A percentile compares a stretch with the other conserved stretches of the same genome.
Evolutionary conservation across 2,113 vertebrate genomes (phyloP).

Genomic region (Triplophysa rosa): DNA sequence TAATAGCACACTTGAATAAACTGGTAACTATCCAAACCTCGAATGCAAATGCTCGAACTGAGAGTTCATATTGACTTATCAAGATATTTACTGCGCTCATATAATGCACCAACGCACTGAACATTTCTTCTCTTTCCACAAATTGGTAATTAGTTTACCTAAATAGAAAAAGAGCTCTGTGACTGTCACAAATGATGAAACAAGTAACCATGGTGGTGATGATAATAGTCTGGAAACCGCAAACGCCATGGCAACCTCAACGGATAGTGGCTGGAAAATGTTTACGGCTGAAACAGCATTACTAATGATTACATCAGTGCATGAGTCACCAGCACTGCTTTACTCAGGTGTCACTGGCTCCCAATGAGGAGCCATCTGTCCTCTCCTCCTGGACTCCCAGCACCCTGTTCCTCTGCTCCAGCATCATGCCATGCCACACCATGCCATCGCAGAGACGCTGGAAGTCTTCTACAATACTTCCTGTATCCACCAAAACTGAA

Average conservation of each 20-base stretch:
- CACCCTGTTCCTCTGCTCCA: conserved; percentile 56
- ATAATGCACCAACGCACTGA: background rate
- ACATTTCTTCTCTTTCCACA: conserved; percentile 6
- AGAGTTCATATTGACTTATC: background rate
- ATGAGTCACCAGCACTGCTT: conserved; percentile 69
- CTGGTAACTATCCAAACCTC: background rate
- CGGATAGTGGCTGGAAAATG: conserved; percentile 52
- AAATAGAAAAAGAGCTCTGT: conserved; percentile 59
- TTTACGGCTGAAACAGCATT: conserved; percentile 63
- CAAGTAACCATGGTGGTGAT: conserved; percentile 58
- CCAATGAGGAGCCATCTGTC: conserved; percentile 71
- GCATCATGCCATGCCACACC: conserved; percentile 31
- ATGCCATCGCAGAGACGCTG: conserved; percentile 3
- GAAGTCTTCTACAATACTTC: conserved; percentile 8
- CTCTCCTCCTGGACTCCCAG: conserved; percentile 56
- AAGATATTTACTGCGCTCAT: background rate
- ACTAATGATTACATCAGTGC: conserved; percentile 63
- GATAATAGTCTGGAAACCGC: conserved; percentile 64
- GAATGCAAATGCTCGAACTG: background rate
- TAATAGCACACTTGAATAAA: too few relatives aligned
- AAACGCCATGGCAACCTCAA: conserved; percentile 65
- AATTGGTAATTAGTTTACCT: conserved; percentile 41
- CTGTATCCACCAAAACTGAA: conserved; percentile 3
- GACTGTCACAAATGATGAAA: conserved; percentile 60
- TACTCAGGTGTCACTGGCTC: conserved; percentile 69